Evolutionary conservation across 2,113 vertebrate genomes (phyloP).

Genomic region (Suncus etruscus): DNA sequence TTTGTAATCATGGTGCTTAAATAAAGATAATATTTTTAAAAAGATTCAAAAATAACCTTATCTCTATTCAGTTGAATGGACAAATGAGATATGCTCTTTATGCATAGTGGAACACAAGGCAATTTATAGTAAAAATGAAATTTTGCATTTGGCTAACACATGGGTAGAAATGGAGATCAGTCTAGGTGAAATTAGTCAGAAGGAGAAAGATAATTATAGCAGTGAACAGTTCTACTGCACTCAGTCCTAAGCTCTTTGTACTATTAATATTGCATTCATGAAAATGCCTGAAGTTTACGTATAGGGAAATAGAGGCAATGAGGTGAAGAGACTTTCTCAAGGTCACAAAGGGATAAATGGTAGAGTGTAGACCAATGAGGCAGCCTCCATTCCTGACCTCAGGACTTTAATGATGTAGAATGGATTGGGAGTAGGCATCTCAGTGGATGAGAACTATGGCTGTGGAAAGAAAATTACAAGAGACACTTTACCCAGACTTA

Average conservation of each 20-base stretch:
- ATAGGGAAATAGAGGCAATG: background rate
- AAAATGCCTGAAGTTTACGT: background rate
- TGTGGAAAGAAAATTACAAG: background rate
- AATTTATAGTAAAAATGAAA: no score
- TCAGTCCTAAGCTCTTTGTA: background rate
- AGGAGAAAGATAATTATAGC: background rate
- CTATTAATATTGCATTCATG: background rate
- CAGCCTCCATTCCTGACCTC: background rate
- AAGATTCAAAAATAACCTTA: background rate
- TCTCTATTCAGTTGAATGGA: background rate
- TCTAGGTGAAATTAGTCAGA: no score
- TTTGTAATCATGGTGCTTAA: no score
- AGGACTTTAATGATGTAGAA: no score
- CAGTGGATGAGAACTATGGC: no score
- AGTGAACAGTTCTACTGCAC: background rate
- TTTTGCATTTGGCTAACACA: no score
- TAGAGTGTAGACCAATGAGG: background rate
- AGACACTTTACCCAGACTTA: fast-evolving
- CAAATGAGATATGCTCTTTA: no score
- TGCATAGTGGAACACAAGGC: no score
- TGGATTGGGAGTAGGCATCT: fast-evolving
- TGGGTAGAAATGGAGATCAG: no score
- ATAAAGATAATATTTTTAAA: no score
- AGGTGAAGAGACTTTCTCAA: background rate
- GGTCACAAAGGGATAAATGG: background rate